Percentiles rank a stretch among this genome's conserved stretches.
These are phyloP conservation scores for Fragum whitleyi DNA, from an alignment of 2,888 invertebrate species.

Conservation along the genomic window DNA sequence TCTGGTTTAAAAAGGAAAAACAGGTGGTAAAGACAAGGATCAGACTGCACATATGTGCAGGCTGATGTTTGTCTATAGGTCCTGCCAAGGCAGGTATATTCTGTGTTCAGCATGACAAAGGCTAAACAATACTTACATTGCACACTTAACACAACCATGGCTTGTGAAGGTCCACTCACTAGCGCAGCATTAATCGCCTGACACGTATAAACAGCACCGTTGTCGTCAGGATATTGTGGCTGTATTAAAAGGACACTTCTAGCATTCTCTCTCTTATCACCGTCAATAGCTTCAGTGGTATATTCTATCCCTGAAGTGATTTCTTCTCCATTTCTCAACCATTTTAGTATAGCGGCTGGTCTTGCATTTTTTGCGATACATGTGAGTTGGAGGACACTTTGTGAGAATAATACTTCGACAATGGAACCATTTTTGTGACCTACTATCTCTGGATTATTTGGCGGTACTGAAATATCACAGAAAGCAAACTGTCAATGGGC, in stretches of 20 bases:
- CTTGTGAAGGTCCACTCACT: constrained; percentile 92
- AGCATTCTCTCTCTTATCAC: constrained; percentile 81
- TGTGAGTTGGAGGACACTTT: constrained; percentile 93
- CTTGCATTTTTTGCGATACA: constrained; percentile 97
- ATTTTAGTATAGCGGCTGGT: constrained; percentile 91
- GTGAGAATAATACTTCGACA: constrained; percentile 91
- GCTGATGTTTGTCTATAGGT: too few relatives aligned
- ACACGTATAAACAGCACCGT: constrained; percentile 96
- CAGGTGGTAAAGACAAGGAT: too few relatives aligned
- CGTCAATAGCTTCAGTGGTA: constrained; percentile 43
- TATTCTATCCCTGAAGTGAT: constrained; percentile 94
- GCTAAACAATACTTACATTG: constrained; percentile 91
- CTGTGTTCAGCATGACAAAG: too few relatives aligned
- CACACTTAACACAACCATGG: constrained; percentile 94
- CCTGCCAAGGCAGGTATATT: too few relatives aligned
- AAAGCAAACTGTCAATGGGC: too few relatives aligned
- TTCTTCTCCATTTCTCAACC: constrained; percentile 96
- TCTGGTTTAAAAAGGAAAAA: too few relatives aligned
- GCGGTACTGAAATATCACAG: constrained; percentile 91
- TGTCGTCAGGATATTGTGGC: constrained; percentile 92
- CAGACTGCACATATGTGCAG: too few relatives aligned
- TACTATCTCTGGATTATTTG: constrained; percentile 95
- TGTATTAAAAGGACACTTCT: constrained; percentile 92
- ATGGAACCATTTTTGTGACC: constrained; percentile 96
- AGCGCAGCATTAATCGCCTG: constrained; percentile 96